A percentile compares a stretch with the other conserved stretches of the same genome.
Evolutionary conservation across 53 echinoderm and acorn worm species (phyloP).

Genomic region (Astropecten irregularis): DNA sequence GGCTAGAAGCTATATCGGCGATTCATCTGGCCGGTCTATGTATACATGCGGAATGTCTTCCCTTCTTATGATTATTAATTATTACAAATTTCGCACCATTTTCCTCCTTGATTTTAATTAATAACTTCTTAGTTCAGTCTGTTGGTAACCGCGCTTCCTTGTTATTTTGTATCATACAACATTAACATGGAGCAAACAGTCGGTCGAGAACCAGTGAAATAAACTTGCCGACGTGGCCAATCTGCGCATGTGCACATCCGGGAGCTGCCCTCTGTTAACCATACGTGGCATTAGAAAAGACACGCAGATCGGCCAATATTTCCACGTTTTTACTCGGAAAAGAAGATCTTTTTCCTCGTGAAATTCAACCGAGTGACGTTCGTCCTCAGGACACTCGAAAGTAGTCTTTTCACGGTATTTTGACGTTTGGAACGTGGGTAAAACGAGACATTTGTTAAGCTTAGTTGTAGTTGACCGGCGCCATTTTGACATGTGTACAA

Average conservation of each 20-base stretch:
- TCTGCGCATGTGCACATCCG: constrained; percentile 64
- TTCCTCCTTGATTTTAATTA: too few relatives aligned
- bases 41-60: too few relatives aligned
- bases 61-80: too few relatives aligned
- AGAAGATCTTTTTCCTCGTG: background rate
- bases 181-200: too few relatives aligned
- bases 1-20: too few relatives aligned
- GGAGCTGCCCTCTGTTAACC: background rate
- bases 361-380: constrained; percentile 20
- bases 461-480: background rate
- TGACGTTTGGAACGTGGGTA: background rate
- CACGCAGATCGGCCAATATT: constrained; percentile 1
- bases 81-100: too few relatives aligned
- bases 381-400: background rate
- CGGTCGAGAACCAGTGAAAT: constrained; percentile 21
- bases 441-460: background rate
- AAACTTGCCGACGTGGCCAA: constrained; percentile 57
- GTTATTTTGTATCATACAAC: too few relatives aligned
- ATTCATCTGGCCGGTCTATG: too few relatives aligned
- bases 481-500: constrained; percentile 47
- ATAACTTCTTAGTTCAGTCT: too few relatives aligned
- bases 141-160: too few relatives aligned
- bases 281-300: constrained; percentile 48
- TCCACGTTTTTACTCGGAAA: constrained; percentile 8
- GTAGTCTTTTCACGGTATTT: background rate